Evolutionary conservation across 2,888 invertebrate genomes (phyloP).

Genomic region (Drosophila dives): DNA sequence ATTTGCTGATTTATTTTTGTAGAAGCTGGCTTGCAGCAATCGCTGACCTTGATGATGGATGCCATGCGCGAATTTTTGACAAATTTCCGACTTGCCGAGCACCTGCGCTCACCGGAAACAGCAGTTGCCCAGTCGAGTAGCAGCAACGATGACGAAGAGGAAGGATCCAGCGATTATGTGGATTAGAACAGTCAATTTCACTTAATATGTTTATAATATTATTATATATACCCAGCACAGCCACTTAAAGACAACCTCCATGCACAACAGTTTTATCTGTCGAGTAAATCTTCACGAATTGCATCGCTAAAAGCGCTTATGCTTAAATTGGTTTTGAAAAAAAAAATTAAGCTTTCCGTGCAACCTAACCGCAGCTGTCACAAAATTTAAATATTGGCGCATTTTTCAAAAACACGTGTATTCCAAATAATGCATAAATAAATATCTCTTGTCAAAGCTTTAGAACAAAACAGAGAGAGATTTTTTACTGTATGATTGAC

Average conservation of each 20-base stretch:
- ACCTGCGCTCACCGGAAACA: slow-evolving; percentile 84
- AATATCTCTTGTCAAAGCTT: slow-evolving; percentile 56
- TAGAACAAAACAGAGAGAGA: slow-evolving; percentile 32
- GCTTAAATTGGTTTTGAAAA: slow-evolving; percentile 25
- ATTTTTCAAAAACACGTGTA: slow-evolving; percentile 27
- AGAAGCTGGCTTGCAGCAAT: slow-evolving; percentile 86
- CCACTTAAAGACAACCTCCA: slow-evolving; percentile 27
- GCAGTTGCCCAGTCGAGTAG: slow-evolving; percentile 77
- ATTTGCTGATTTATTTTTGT: slow-evolving; percentile 14
- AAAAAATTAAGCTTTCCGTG: slow-evolving; percentile 38
- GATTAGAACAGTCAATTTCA: slow-evolving; percentile 65
- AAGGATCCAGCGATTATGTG: slow-evolving; percentile 85
- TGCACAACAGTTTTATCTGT: slow-evolving; percentile 31
- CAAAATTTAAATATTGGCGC: slow-evolving; percentile 46
- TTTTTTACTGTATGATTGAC: slow-evolving; percentile 9
- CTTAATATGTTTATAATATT: slow-evolving; percentile 38
- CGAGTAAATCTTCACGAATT: slow-evolving; percentile 12
- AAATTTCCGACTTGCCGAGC: slow-evolving; percentile 88
- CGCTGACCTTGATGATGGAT: slow-evolving; percentile 89
- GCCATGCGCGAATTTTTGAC: slow-evolving; percentile 90
- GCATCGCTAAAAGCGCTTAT: slow-evolving; percentile 34
- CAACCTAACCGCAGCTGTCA: slow-evolving; percentile 46
- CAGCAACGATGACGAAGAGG: slow-evolving; percentile 86
- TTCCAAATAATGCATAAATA: slow-evolving; percentile 51
- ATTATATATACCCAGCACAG: slow-evolving; percentile 22